Evolutionary conservation across 2,113 vertebrate genomes (phyloP).

Genomic region (Pleuronectes platessa): DNA sequence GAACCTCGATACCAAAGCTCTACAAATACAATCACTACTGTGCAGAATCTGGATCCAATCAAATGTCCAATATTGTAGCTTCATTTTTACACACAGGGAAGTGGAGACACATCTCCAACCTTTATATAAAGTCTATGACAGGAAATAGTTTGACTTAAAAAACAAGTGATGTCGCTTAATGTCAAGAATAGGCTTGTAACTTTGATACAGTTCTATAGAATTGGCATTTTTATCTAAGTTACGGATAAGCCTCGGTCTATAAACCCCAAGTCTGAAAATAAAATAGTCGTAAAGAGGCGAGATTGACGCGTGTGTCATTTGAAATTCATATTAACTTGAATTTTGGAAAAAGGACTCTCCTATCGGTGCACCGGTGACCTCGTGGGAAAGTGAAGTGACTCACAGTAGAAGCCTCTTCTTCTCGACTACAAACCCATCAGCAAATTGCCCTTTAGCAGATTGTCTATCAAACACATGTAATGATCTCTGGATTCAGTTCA

Average conservation of each 20-base stretch:
- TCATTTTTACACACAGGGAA: too few species aligned
- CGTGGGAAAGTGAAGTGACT: background rate
- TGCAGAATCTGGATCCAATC: too few species aligned
- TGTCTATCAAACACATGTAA: background rate
- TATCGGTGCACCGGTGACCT: background rate
- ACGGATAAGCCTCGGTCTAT: background rate
- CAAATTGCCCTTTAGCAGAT: slow-evolving; percentile 17
- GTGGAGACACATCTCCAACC: too few species aligned
- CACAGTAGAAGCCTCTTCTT: slow-evolving; percentile 12
- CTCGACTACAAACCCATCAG: background rate
- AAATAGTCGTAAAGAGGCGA: background rate
- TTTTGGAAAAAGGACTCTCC: background rate
- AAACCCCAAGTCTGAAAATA: background rate
- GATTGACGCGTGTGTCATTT: background rate
- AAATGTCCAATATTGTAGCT: too few species aligned
- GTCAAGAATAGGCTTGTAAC: too few species aligned
- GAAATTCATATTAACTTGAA: background rate
- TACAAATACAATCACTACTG: too few species aligned
- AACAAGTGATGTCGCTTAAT: too few species aligned
- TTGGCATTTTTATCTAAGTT: background rate
- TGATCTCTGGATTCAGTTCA: slow-evolving; percentile 8
- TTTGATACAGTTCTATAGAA: too few species aligned
- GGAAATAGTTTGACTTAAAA: too few species aligned
- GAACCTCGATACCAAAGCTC: too few species aligned
- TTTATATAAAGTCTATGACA: too few species aligned